Evolutionary conservation across 2,797 vertebrate genomes (phyloP).

Genomic region (Sebastes melanostomus): DNA sequence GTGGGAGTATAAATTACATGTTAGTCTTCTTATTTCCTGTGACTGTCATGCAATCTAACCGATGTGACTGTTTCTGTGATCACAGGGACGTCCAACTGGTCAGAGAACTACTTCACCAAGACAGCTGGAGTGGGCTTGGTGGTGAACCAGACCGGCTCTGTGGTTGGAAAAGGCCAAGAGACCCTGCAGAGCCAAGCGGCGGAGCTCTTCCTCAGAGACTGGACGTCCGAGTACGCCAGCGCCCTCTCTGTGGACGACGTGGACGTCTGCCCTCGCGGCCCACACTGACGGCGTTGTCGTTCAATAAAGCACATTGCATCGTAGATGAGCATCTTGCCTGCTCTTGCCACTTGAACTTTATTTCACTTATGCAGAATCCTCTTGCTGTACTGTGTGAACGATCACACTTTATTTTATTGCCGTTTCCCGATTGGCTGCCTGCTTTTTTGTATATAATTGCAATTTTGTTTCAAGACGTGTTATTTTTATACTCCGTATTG

Average conservation of each 20-base stretch:
- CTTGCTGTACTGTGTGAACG: constrained; percentile 18
- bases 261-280: constrained; percentile 46
- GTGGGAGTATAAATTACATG: background rate
- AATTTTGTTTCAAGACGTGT: constrained; percentile 1
- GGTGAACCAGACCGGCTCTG: constrained; percentile 80
- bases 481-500: constrained; percentile 30
- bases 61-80: background rate
- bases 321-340: background rate
- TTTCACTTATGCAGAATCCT: constrained; percentile 21
- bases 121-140: constrained; percentile 84
- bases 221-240: constrained; percentile 68
- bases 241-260: constrained; percentile 41
- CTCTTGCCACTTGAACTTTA: constrained; percentile 37
- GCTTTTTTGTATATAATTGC: constrained; percentile 56
- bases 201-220: constrained; percentile 82
- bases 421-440: background rate
- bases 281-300: constrained; percentile 19
- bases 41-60: background rate
- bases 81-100: constrained; percentile 89
- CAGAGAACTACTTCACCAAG: constrained; percentile 82
- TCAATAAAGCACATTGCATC: background rate
- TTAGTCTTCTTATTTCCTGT: background rate
- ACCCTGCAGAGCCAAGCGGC: constrained; percentile 77
- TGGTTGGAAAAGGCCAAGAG: constrained; percentile 38
- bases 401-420: background rate